Percentiles rank a stretch among this genome's conserved stretches.
phyloP scores from a whole-genome alignment of 2,888 invertebrate species.

The Sicus ferrugineus region DNA sequence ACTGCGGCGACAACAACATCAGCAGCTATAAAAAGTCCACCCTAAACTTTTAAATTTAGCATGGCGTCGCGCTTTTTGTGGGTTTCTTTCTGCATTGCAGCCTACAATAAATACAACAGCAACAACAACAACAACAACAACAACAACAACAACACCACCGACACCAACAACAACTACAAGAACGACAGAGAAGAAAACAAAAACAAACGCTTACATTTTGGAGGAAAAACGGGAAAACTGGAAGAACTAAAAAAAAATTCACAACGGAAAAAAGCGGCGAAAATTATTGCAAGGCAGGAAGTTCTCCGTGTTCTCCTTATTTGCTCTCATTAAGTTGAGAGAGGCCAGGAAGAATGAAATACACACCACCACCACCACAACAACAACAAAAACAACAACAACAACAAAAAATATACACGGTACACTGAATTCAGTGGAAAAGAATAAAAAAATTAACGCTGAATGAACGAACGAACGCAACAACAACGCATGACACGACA shows the following conservation, averaged over 20 bases:
- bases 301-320: slow-evolving; percentile 19
- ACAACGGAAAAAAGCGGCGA: slow-evolving; percentile 23
- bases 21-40: too few species aligned
- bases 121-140: slow-evolving; percentile 32
- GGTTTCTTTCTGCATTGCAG: background rate
- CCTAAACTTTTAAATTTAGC: slow-evolving; percentile 20
- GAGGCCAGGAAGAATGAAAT: background rate
- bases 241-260: too few species aligned
- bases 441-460: background rate
- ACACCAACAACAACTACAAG: slow-evolving; percentile 9
- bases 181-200: slow-evolving; percentile 26
- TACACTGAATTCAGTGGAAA: too few species aligned
- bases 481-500: slow-evolving; percentile 4
- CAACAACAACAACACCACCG: slow-evolving; percentile 30
- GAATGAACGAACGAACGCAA: too few species aligned
- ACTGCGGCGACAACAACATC: too few species aligned
- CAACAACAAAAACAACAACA: background rate
- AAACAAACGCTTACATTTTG: slow-evolving; percentile 18
- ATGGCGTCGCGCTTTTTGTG: slow-evolving; percentile 7
- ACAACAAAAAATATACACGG: too few species aligned
- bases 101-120: slow-evolving; percentile 28
- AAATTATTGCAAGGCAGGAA: slow-evolving; percentile 49
- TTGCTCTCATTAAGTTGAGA: slow-evolving; percentile 36
- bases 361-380: too few species aligned
- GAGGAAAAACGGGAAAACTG: background rate